Percentiles rank a stretch among this genome's conserved stretches.
These are phyloP conservation scores for Mustela nigripes DNA, from an alignment of 2,113 vertebrate genomes.

Conservation along the genomic window DNA sequence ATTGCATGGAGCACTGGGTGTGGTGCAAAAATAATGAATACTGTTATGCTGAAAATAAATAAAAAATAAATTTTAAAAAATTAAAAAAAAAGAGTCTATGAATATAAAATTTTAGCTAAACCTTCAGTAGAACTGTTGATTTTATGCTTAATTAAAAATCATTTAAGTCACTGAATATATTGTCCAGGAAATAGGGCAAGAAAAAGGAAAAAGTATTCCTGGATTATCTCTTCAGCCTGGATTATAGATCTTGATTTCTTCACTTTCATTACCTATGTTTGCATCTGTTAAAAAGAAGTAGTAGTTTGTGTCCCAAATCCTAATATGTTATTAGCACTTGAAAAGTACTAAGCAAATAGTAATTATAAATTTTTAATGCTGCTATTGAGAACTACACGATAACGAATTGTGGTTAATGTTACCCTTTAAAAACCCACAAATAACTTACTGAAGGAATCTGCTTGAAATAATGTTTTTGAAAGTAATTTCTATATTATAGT, in stretches of 20 bases:
- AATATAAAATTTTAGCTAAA: background rate
- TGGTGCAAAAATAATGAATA: too few relatives aligned
- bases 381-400: background rate
- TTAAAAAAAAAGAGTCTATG: background rate
- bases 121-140: background rate
- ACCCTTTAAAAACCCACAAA: constrained; percentile 4
- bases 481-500: background rate
- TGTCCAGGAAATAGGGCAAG: background rate
- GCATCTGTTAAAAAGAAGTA: background rate
- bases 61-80: too few relatives aligned
- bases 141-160: background rate
- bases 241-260: background rate
- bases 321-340: background rate
- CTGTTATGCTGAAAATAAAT: too few relatives aligned
- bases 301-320: background rate
- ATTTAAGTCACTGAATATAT: background rate
- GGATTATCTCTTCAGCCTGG: fast-evolving
- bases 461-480: background rate
- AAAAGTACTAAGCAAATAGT: constrained; percentile 46
- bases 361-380: constrained; percentile 44
- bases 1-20: too few relatives aligned
- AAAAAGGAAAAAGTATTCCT: background rate
- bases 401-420: background rate
- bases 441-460: background rate
- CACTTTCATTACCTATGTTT: background rate